phyloP scores from a whole-genome alignment of 1,140 invertebrate species.

The Drosophila sucinea region DNA sequence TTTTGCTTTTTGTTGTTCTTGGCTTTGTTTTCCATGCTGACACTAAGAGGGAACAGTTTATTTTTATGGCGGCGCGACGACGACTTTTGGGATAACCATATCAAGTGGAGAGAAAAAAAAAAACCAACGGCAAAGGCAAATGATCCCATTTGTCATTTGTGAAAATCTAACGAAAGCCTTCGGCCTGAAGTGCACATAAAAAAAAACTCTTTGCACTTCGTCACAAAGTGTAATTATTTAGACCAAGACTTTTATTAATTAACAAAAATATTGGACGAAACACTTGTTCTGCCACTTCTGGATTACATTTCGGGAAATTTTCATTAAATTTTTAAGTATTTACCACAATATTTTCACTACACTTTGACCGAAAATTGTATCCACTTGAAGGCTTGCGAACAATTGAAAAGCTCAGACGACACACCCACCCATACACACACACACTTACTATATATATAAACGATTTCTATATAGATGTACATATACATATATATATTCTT shows the following conservation, averaged over 20 bases:
- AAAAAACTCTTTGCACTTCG: neutral
- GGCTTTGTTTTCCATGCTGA: constrained; percentile 10
- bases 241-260: constrained; percentile 20
- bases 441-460: neutral
- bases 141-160: constrained; percentile 13
- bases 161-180: neutral
- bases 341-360: constrained; percentile 26
- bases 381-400: constrained; percentile 15
- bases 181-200: neutral
- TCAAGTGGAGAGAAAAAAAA: neutral
- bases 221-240: neutral
- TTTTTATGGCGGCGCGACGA: constrained; percentile 9
- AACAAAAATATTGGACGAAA: constrained; percentile 19
- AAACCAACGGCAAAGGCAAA: constrained; percentile 4
- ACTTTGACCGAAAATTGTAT: constrained; percentile 21
- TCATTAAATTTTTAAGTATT: constrained; percentile 28
- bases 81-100: constrained; percentile 10
- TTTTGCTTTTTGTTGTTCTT: constrained; percentile 3
- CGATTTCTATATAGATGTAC: neutral
- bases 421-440: neutral
- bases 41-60: constrained; percentile 12
- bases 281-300: constrained; percentile 1
- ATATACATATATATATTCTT: constrained; percentile 1
- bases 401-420: constrained; percentile 17
- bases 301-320: neutral